Evolutionary conservation across 2,113 vertebrate genomes (phyloP).

Genomic region (Silurus meridionalis): DNA sequence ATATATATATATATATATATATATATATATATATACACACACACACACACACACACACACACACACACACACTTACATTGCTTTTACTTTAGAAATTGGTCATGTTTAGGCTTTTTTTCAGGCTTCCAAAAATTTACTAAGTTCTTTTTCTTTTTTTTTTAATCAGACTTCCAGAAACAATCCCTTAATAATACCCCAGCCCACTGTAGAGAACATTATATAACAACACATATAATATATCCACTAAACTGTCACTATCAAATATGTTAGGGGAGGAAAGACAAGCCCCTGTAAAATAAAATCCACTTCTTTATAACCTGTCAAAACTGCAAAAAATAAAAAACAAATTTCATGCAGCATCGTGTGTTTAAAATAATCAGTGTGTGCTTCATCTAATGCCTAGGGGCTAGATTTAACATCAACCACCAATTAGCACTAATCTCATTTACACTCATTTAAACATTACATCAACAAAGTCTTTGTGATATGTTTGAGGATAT

Average conservation of each 20-base stretch:
- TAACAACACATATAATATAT: background rate
- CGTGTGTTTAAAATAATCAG: background rate
- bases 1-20: too few relatives aligned
- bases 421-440: conserved; percentile 33
- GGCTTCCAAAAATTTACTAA: background rate
- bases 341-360: background rate
- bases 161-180: background rate
- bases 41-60: too few relatives aligned
- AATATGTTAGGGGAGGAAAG: background rate
- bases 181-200: background rate
- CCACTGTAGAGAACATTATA: too few relatives aligned
- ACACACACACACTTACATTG: too few relatives aligned
- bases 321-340: background rate
- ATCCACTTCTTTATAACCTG: background rate
- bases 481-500: background rate
- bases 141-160: background rate
- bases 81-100: background rate
- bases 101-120: background rate
- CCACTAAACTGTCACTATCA: background rate
- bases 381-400: background rate
- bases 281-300: background rate
- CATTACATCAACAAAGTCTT: conserved; percentile 9
- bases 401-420: conserved; percentile 7
- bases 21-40: too few relatives aligned
- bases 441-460: conserved; percentile 25